Percentiles rank a stretch among this genome's conserved stretches.
These are phyloP conservation scores for Nebria salina DNA, from an alignment of 2,888 invertebrate species.

Conservation along the genomic window DNA sequence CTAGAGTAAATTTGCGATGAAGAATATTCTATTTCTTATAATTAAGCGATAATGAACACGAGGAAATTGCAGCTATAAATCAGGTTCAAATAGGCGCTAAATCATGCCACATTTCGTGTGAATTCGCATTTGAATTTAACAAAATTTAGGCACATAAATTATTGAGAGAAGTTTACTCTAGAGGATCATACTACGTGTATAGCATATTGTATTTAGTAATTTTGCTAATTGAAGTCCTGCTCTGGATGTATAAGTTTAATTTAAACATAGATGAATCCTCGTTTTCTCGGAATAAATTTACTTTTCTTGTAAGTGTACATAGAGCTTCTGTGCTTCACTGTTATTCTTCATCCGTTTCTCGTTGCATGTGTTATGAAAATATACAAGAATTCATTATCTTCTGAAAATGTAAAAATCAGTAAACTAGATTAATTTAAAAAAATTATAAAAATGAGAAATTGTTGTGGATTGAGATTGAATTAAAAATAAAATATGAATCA, in stretches of 20 bases:
- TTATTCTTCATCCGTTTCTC: neutral
- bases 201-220: neutral
- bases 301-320: too few relatives aligned
- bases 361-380: too few relatives aligned
- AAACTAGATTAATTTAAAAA: too few relatives aligned
- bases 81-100: conserved; percentile 28
- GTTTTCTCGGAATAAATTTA: neutral
- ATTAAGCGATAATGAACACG: conserved; percentile 40
- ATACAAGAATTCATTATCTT: too few relatives aligned
- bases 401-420: too few relatives aligned
- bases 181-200: neutral
- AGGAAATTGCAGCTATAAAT: conserved; percentile 36
- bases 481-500: too few relatives aligned
- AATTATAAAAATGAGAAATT: too few relatives aligned
- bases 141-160: conserved; percentile 40
- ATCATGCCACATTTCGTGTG: conserved; percentile 23
- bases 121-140: conserved; percentile 39
- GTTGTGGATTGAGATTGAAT: too few relatives aligned
- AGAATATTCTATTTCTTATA: conserved; percentile 21
- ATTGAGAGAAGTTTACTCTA: conserved; percentile 2
- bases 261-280: neutral
- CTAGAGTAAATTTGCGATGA: neutral
- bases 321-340: neutral
- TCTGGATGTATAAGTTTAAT: neutral
- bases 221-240: neutral